Conservation (phyloP, 1,140 invertebrate species). For the Parapsyche elsis region DNA sequence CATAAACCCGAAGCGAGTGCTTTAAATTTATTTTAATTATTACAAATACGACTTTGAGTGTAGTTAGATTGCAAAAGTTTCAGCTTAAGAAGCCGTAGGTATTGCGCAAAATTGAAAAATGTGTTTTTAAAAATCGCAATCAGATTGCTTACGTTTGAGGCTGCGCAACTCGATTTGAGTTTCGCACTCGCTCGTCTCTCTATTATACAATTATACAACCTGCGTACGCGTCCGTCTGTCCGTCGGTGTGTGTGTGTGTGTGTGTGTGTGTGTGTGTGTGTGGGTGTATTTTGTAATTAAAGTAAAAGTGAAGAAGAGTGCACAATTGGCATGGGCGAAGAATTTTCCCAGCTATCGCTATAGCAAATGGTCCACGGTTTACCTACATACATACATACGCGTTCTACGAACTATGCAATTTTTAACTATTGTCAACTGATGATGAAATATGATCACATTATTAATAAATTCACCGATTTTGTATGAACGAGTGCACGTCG, state of each 20-base stretch:
- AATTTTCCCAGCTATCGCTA: background rate
- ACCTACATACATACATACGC: no score
- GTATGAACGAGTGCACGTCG: no score
- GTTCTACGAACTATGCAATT: no score
- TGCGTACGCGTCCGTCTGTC: no score
- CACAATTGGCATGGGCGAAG: background rate
- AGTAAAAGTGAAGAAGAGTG: slow-evolving; percentile 16
- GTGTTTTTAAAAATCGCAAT: background rate
- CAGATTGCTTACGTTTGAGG: slow-evolving; percentile 3
- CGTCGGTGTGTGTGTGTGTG: background rate
- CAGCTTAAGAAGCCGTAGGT: background rate
- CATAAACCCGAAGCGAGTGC: background rate
- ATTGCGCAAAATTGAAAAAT: background rate
- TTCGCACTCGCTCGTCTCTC: slow-evolving; percentile 5
- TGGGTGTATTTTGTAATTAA: slow-evolving; percentile 23
- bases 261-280: background rate
- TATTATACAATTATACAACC: background rate
- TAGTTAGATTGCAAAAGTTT: background rate
- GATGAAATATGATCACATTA: no score
- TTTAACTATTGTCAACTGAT: no score
- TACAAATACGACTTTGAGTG: background rate
- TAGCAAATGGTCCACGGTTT: no score
- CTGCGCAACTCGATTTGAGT: background rate
- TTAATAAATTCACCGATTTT: no score
- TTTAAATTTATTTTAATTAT: background rate